phyloP scores from a whole-genome alignment of 2,797 vertebrate genomes.

The Hoplostethus mediterraneus region DNA sequence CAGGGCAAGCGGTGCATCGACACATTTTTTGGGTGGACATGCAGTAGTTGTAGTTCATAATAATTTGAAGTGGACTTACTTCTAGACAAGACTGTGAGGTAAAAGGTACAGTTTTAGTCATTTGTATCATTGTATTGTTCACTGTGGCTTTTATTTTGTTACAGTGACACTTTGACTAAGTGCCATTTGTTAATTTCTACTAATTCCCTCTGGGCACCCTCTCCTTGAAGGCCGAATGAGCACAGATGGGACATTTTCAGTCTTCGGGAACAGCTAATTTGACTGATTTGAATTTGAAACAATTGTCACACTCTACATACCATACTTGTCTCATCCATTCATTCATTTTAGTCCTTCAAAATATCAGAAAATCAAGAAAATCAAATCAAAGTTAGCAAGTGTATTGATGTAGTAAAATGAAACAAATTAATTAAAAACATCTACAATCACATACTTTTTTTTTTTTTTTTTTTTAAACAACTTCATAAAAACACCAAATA shows the following conservation, averaged over 20 bases:
- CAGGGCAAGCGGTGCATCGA: slow-evolving; percentile 21
- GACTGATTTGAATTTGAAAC: slow-evolving; percentile 58
- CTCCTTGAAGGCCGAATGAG: slow-evolving; percentile 63
- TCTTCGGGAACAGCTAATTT: slow-evolving; percentile 63
- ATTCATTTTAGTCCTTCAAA: neutral
- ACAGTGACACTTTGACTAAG: slow-evolving; percentile 50
- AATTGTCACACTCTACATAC: slow-evolving; percentile 65
- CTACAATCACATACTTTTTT: too few species aligned
- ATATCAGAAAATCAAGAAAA: too few species aligned
- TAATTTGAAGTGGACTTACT: slow-evolving; percentile 40
- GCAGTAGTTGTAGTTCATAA: slow-evolving; percentile 4
- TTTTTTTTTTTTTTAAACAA: too few species aligned
- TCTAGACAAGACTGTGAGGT: slow-evolving; percentile 26
- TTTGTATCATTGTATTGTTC: neutral
- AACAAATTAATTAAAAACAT: too few species aligned
- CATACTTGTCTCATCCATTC: slow-evolving; percentile 15
- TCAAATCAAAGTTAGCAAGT: too few species aligned
- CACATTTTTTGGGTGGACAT: slow-evolving; percentile 4
- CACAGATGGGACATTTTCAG: slow-evolving; percentile 77
- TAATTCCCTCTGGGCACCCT: slow-evolving; percentile 61
- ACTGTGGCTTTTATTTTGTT: slow-evolving; percentile 10
- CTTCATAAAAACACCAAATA: too few species aligned
- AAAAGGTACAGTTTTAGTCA: slow-evolving; percentile 18
- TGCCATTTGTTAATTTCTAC: slow-evolving; percentile 74
- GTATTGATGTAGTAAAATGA: too few species aligned